These are phyloP conservation scores for Trachops cirrhosus DNA, from an alignment of 2,797 vertebrate species.

Conservation along the genomic window DNA sequence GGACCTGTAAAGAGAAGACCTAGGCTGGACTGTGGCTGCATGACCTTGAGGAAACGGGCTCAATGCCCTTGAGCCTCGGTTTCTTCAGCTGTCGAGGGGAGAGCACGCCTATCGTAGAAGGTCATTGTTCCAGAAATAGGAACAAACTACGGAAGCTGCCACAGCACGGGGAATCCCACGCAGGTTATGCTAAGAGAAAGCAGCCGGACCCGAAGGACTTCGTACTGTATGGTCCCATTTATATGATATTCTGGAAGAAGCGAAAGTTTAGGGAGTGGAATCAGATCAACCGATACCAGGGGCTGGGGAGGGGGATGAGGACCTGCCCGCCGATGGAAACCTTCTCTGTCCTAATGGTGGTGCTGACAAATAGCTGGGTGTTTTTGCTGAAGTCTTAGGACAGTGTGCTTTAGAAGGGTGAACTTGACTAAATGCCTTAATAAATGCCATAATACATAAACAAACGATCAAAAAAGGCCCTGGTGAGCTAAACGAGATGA, in stretches of 20 bases:
- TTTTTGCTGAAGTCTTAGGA: neutral
- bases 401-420: neutral
- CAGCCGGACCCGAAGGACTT: neutral
- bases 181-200: accelerated
- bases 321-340: accelerated
- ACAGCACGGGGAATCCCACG: accelerated
- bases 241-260: neutral
- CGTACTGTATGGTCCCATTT: neutral
- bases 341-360: neutral
- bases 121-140: neutral
- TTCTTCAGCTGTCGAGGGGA: neutral
- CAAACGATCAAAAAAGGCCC: neutral
- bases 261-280: neutral
- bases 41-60: neutral
- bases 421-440: neutral
- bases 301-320: neutral
- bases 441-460: neutral
- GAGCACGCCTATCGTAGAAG: neutral
- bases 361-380: no score
- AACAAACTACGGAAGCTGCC: accelerated
- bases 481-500: neutral
- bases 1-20: no score
- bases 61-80: neutral
- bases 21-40: no score
- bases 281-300: neutral